Base-by-base conservation (phyloP, 2,888 invertebrate species). In the Orthonevra nobilis region DNA sequence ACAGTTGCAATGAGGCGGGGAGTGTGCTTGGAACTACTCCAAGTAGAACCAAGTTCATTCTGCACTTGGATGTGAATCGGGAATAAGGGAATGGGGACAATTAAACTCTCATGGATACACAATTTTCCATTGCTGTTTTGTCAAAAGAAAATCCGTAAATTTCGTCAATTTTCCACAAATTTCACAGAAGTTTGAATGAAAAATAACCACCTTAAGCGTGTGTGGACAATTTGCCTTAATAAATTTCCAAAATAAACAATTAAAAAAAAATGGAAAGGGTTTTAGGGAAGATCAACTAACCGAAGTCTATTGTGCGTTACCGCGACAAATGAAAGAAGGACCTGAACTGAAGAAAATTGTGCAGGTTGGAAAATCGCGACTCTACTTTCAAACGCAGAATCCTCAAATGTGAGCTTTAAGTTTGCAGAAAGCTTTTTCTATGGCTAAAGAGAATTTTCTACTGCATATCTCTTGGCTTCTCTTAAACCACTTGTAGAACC, bases 71-170 rank as follows among this genome's bases (percentile, higher is more conserved):
- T 23, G 12, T 6, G 26, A 10, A 10, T 10, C 38, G 42, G 1
- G 7, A 1, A 19, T 12, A 26, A 12, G 3, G n/a, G 5, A 58
- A 56, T 50, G 12, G 17, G 70, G 48, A 40, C 48, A 56, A 14
- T 42, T n/a, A 30, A 64, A 64, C 44, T 54, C 72, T 56, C 12
- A 58, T 54, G 46, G 77, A 79, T 77, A 79, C 79, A 79, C 73
- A 79, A 73, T 73, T 79, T 77, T 79, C 38, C 60, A 2, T n/a
- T 32, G 54, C 44, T 28, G n/a, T 60, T 66, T 48, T 64, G 14
- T 17, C 26, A 38, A 34, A 34, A n/a, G 3, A 23, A 34, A 44
- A 12, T 14, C 2, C 14, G 15, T 32, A 3, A 19, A 1, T 52
- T 36, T 19, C 52, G 19, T 30, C 6, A 23, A 34, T 40, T 42